Evolutionary conservation across 2,888 invertebrate species (phyloP).

Genomic region (Disparrhopalites patrizii): DNA sequence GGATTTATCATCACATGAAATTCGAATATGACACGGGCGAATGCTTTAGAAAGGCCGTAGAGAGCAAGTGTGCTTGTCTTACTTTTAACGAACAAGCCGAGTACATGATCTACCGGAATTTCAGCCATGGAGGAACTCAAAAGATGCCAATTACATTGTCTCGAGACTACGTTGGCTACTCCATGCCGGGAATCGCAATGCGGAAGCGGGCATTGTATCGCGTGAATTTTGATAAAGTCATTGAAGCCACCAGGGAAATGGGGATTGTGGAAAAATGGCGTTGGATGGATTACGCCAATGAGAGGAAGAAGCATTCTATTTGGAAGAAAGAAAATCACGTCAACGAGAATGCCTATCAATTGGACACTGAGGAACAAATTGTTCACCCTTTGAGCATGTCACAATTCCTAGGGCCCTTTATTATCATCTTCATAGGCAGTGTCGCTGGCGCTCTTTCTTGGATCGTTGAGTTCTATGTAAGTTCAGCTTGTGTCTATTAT

Average conservation of each 20-base stretch:
- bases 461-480: no score
- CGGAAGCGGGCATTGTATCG: slow-evolving; percentile 19
- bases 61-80: slow-evolving; percentile 27
- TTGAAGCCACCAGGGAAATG: slow-evolving; percentile 23
- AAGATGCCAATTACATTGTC: slow-evolving; percentile 7
- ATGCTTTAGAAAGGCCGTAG: slow-evolving; percentile 21
- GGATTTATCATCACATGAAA: not conserved
- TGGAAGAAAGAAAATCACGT: not conserved
- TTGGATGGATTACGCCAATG: slow-evolving; percentile 21
- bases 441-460: no score
- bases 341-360: not conserved
- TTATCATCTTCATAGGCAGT: no score
- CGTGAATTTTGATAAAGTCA: slow-evolving; percentile 23
- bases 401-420: no score
- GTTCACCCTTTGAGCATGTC: no score
- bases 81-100: slow-evolving; percentile 27
- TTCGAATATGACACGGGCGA: slow-evolving; percentile 23
- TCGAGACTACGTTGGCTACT: slow-evolving; percentile 14
- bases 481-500: no score
- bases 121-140: slow-evolving; percentile 21
- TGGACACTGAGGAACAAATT: not conserved
- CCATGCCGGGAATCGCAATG: slow-evolving; percentile 21
- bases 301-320: not conserved
- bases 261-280: slow-evolving; percentile 28
- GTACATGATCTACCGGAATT: slow-evolving; percentile 26